A percentile compares a stretch with the other conserved stretches of the same genome.
phyloP scores from a whole-genome alignment of 2,888 invertebrate species.

The Acronicta alni region DNA sequence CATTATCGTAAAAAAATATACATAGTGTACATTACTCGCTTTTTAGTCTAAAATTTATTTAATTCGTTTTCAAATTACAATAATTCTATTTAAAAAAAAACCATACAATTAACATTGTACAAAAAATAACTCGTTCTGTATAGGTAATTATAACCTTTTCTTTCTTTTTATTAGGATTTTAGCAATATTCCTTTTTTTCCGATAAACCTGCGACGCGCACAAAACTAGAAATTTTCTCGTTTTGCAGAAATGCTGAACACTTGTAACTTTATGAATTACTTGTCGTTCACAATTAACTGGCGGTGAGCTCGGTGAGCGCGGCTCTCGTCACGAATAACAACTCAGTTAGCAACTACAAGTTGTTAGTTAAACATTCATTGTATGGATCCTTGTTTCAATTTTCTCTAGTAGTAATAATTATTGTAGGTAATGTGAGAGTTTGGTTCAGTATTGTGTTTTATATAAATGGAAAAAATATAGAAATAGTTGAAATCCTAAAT shows the following conservation, averaged over 20 bases:
- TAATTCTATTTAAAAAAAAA: too few species aligned
- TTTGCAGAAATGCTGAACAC: not conserved
- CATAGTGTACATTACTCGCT: too few species aligned
- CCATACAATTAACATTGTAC: too few species aligned
- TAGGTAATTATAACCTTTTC: too few species aligned
- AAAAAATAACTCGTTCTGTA: too few species aligned
- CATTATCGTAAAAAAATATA: too few species aligned
- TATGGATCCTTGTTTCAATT: not conserved
- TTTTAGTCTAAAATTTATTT: too few species aligned
- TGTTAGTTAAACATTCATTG: not conserved
- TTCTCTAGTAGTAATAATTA: not conserved
- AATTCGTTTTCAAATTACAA: too few species aligned
- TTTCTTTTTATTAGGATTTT: not conserved
- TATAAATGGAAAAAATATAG: not conserved
- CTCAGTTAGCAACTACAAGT: not conserved
- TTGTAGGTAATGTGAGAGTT: too few species aligned
- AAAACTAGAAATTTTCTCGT: not conserved
- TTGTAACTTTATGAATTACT: not conserved
- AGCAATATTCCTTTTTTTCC: not conserved
- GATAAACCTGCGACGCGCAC: not conserved
- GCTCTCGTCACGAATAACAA: not conserved
- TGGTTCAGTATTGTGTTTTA: too few species aligned
- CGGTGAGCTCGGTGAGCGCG: too few species aligned
- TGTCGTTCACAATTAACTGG: not conserved
- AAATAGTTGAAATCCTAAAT: too few species aligned